These are phyloP conservation scores for Cyanoliseus patagonus DNA, from an alignment of 2,113 vertebrate genomes.

Conservation along the genomic window DNA sequence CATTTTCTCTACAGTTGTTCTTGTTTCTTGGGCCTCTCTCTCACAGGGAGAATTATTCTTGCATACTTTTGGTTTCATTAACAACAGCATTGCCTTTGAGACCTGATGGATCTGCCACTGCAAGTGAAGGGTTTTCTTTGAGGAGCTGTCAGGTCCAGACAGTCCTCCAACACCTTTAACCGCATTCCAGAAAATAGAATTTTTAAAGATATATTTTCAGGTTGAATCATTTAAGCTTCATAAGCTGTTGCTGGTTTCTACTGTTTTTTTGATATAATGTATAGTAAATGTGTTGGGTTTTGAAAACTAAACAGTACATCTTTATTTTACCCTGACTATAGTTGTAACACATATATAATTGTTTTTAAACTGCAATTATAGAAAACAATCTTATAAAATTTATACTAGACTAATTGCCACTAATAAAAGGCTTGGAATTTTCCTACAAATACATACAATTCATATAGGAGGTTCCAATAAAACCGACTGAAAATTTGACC, in stretches of 20 bases:
- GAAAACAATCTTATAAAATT: not conserved
- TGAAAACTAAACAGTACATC: not conserved
- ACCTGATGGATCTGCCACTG: not conserved
- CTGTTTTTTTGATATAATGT: not conserved
- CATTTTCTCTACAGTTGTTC: not conserved
- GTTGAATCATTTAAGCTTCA: not conserved
- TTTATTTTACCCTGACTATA: not conserved
- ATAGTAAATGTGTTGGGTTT: not conserved
- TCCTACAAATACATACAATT: not conserved
- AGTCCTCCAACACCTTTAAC: not conserved
- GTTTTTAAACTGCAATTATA: not conserved
- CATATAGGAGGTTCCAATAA: not conserved
- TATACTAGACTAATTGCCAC: not conserved
- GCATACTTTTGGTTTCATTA: not conserved
- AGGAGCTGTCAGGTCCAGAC: not conserved
- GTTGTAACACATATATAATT: not conserved
- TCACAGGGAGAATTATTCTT: not conserved
- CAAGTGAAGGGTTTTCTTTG: not conserved
- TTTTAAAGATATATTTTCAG: not conserved
- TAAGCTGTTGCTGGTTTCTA: not conserved
- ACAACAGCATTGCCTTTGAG: not conserved
- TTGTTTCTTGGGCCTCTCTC: not conserved
- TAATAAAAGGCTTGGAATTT: not conserved
- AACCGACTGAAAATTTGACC: not conserved
- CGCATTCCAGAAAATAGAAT: not conserved